Conservation (phyloP, 2,113 vertebrate genomes). For the Ptilonorhynchus violaceus region DNA sequence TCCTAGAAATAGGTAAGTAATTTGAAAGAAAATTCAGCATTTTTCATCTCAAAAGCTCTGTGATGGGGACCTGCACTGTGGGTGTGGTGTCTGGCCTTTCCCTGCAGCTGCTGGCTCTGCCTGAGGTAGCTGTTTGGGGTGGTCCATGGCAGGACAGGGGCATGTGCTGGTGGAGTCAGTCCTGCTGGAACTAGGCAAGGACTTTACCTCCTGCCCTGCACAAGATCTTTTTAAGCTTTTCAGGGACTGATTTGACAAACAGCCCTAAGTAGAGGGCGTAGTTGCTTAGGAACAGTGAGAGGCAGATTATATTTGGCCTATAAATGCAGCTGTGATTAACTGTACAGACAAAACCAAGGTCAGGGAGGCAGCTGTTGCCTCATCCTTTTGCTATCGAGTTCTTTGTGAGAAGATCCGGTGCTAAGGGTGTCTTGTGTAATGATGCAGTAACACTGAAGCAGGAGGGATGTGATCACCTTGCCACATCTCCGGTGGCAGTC, state of each 20-base stretch:
- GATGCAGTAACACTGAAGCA: background rate
- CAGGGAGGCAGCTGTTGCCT: background rate
- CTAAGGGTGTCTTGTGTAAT: background rate
- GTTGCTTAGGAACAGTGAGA: background rate
- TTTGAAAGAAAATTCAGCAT: background rate
- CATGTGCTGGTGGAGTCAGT: background rate
- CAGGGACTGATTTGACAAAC: background rate
- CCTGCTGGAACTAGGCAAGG: background rate
- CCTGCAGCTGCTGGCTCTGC: background rate
- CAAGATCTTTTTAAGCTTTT: background rate
- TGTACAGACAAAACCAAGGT: background rate
- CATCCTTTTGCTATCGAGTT: fast-evolving
- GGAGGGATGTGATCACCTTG: background rate
- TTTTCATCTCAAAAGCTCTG: background rate
- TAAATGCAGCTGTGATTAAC: background rate
- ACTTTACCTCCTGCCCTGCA: background rate
- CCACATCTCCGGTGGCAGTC: fast-evolving
- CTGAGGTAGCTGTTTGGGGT: too few species aligned
- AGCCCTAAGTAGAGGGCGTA: fast-evolving
- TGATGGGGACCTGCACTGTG: too few species aligned
- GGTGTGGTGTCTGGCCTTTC: fast-evolving
- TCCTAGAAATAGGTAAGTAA: background rate
- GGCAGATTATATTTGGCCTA: background rate
- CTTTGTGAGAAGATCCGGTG: background rate
- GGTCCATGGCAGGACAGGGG: background rate